phyloP scores from a whole-genome alignment of 2,888 invertebrate species.

The Acleris sparsana region DNA sequence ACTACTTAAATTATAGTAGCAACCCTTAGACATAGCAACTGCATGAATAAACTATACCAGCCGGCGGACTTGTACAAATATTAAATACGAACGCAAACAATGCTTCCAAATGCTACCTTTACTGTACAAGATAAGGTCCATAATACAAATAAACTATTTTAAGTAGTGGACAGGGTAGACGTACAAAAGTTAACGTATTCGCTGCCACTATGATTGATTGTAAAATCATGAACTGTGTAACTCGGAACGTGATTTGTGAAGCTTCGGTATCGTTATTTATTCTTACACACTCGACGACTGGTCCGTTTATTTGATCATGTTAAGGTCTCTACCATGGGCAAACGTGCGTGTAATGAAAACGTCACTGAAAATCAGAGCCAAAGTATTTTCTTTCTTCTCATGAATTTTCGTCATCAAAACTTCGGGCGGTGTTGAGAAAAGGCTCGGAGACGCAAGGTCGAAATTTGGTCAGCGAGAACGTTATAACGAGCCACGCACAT shows the following conservation, averaged over 20 bases:
- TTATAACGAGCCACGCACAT: too few relatives aligned
- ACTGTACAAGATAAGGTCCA: not conserved
- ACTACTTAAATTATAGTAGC: not conserved
- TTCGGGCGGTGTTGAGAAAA: too few relatives aligned
- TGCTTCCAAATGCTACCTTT: slow-evolving; percentile 2
- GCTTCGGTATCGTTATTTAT: not conserved
- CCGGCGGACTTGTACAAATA: slow-evolving; percentile 28
- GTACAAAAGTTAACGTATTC: slow-evolving; percentile 24
- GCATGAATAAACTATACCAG: slow-evolving; percentile 32
- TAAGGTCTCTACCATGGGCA: not conserved
- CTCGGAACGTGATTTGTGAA: slow-evolving; percentile 11
- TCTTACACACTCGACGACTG: not conserved
- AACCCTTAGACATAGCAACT: slow-evolving; percentile 25
- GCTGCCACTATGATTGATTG: slow-evolving; percentile 30
- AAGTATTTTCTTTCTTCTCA: too few relatives aligned
- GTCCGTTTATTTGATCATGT: not conserved
- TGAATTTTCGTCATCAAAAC: too few relatives aligned
- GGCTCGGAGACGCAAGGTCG: too few relatives aligned
- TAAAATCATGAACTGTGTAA: slow-evolving; percentile 29
- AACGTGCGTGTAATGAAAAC: too few relatives aligned
- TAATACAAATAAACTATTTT: not conserved
- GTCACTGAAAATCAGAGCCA: too few relatives aligned
- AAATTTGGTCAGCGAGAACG: too few relatives aligned
- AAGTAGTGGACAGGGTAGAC: slow-evolving; percentile 12
- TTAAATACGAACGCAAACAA: not conserved